These are phyloP conservation scores for Silurus meridionalis DNA, from an alignment of 2,113 vertebrate species.

Conservation along the genomic window DNA sequence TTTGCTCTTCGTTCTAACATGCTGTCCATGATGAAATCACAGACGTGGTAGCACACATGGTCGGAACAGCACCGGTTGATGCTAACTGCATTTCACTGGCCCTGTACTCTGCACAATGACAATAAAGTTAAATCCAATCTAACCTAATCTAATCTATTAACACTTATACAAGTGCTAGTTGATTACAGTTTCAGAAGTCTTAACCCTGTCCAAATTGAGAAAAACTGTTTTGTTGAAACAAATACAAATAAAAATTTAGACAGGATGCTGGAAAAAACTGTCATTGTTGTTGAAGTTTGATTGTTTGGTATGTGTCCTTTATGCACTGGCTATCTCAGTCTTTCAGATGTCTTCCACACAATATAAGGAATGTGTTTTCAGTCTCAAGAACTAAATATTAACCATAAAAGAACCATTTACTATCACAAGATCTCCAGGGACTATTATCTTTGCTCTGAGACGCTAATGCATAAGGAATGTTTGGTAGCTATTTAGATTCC, in stretches of 20 bases:
- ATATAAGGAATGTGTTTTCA: not conserved
- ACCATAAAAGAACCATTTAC: not conserved
- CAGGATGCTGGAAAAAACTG: not conserved
- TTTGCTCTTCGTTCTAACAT: too few species aligned
- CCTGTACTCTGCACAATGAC: too few species aligned
- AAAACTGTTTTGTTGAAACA: not conserved
- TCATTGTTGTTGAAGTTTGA: not conserved
- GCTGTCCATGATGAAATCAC: too few species aligned
- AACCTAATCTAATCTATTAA: not conserved
- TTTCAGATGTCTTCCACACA: not conserved
- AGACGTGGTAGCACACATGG: too few species aligned
- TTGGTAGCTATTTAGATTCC: not conserved
- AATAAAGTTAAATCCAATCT: too few species aligned
- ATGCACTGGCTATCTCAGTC: not conserved
- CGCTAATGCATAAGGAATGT: not conserved
- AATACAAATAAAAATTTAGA: not conserved
- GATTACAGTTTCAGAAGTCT: not conserved
- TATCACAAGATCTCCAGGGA: not conserved
- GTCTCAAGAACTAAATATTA: not conserved
- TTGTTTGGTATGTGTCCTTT: not conserved
- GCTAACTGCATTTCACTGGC: too few species aligned
- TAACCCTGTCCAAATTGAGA: not conserved
- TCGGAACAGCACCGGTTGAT: too few species aligned
- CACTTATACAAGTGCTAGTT: not conserved
- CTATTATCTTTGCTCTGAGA: not conserved